Base-by-base conservation (phyloP, 2,888 invertebrate species). In the Epistrophe grossulariae region DNA sequence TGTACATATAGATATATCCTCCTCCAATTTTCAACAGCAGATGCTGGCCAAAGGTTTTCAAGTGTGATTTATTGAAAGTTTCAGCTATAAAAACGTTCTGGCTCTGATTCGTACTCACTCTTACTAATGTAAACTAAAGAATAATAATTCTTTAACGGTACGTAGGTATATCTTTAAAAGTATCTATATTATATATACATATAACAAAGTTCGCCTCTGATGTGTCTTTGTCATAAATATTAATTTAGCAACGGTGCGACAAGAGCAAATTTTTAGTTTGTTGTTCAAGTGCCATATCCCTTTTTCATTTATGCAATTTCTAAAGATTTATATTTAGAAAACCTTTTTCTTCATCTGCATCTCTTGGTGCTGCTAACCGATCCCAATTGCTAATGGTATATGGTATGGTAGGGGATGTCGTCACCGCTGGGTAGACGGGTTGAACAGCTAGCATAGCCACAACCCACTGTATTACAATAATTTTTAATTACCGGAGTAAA, bases 401-500 rank as follows among this genome's bases (percentile, higher is more conserved):
- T 55, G 24, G 24, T 24, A 24, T 55, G 24, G 70, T 24, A 31
- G 19, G 50, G 52, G 52, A 38, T 40, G 55, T 70, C 55, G 52
- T 40, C 52, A 70, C 15, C n/a, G 24, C 38, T 70, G 17, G 31
- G 68, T 68, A 31, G 68, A 52, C 40, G 38, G 40, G 24, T 24
- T 62, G 62, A 62, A 40, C 24, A 40, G 24, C 40, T 13, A 24
- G 70, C 38, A 15, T 70, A 31, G 31, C 35, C 70, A 62, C 83
- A 66, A 57, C 87, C 87, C 83, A 83, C 87, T 91, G 91, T 91
- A 92, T 92, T 91, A 92, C 91, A 92, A 92, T 92, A 92, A 92
- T 92, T 92, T 92, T 92, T 92, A 92, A 92, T 92, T 92, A 92
- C 92, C 92, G 92, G 92, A 91, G 92, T 92, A 92, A 92, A 92